Base-by-base conservation (phyloP, 2,113 vertebrate genomes). In the Dryoscopus gambensis region DNA sequence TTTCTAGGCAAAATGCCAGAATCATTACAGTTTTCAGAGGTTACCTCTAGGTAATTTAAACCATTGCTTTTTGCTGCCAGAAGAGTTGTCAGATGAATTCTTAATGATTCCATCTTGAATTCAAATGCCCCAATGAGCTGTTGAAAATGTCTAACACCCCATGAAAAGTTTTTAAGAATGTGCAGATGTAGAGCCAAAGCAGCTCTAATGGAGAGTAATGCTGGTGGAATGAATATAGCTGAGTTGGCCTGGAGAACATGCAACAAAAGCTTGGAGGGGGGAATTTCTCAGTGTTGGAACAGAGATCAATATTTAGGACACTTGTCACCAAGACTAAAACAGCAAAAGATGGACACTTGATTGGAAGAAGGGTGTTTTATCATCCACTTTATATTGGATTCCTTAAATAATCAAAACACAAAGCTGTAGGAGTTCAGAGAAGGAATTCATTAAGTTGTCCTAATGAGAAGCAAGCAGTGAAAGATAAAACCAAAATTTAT, bases 1-100 rank as follows among this genome's bases (percentile, higher is more conserved):
- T 64, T 83, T 89, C 56, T 84, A 77, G 89, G 95, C 83, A 25
- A 84, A 89, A 37, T 78, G 77, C 84, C 95, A 90, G 73, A 70
- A 81, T 86, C 44, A 31, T 75, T 82, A 39, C 44, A 64, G 23
- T 81, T 94, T 90, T 89, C 74, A 55, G 56, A 81, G 55, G 37
- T 77, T 77, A 55, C 42, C 55, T 4, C 0, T 7, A 74, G n/a
- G 80, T 84, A 87, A 87, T 84, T 77, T 59, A 81, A 93, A 6
- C 39, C 47, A 11, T 81, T 0, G 10, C 23, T 28, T 90, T 89
- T 90, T 90, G 25, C 59, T 86, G 93, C 83, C 83, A 84, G 40
- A 63, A 83, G n/a, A 70, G 40, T 81, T 95, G 60, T 89, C 73
- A 75, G 76, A 49, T 94, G 65, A 73, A 76, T 87, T 65, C 27